Percentiles rank a stretch among this genome's conserved stretches.
Conservation (phyloP, 1,140 invertebrate species). For the Drosophila ambigua region DNA sequence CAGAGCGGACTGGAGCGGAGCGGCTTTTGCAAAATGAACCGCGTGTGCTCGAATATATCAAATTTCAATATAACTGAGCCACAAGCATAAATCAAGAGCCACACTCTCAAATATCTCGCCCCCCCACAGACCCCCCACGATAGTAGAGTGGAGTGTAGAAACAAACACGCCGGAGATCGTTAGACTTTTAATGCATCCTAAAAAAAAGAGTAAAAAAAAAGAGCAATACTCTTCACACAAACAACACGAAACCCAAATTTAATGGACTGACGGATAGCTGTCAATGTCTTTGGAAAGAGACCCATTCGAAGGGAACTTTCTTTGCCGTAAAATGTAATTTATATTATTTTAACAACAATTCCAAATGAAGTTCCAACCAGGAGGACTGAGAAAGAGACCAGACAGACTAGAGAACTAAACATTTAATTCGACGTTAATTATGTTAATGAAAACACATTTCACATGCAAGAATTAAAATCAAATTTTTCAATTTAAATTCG, state of each 20-base stretch:
- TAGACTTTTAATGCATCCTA: constrained; percentile 64
- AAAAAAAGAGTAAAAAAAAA: constrained; percentile 33
- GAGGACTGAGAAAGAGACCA: neutral
- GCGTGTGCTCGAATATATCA: constrained; percentile 75
- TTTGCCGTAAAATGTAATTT: constrained; percentile 68
- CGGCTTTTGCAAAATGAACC: constrained; percentile 73
- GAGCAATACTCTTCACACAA: neutral
- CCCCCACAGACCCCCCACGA: constrained; percentile 29
- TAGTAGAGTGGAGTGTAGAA: constrained; percentile 60
- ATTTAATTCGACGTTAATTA: constrained; percentile 79
- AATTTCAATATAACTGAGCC: constrained; percentile 80
- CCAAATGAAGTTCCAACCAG: constrained; percentile 22
- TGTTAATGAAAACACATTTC: constrained; percentile 82
- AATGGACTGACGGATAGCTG: constrained; percentile 76
- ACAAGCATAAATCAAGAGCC: constrained; percentile 71
- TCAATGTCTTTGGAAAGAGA: constrained; percentile 28
- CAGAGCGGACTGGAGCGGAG: constrained; percentile 54
- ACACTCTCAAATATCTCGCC: constrained; percentile 10
- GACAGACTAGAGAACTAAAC: constrained; percentile 34
- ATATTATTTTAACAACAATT: constrained; percentile 64
- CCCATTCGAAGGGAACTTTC: constrained; percentile 43
- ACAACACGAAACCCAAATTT: constrained; percentile 38
- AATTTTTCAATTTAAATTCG: constrained; percentile 83
- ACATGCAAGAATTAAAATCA: constrained; percentile 79
- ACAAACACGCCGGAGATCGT: constrained; percentile 54